Evolutionary conservation across 2,113 vertebrate species (phyloP), one percentile per base, ranked within the genome.

Genomic region (Macquaria ambigua): DNA sequence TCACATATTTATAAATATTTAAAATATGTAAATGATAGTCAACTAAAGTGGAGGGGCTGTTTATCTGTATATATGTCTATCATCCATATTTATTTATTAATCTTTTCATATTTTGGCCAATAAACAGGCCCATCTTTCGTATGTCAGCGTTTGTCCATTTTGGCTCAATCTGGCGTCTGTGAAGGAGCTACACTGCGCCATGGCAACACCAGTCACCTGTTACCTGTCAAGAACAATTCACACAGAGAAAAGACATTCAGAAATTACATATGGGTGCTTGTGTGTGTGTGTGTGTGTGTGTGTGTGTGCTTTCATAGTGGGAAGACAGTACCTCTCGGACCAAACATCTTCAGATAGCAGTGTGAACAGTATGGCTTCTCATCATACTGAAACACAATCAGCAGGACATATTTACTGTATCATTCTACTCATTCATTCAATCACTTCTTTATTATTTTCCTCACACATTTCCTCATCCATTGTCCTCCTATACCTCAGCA

Each of bases 271-370:
- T 8, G 80, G 18, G 31, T 73, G 78, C 6, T 3, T 0, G 5
- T 12, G 20, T 12, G n/a, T 12, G 10, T 15, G 8, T 56, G 23
- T 64, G 56, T 62, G 56, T 52, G 43, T 31, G 43, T 58, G 25
- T 61, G 15, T 69, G 55, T 59, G 41, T 48, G 70, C 25, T n/a
- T 59, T 18, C 6, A 43, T 9, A 2, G 3, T 75, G 46, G 8
- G 20, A 55, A 79, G 53, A 46, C 53, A 74, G 92, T 92, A 97
- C 96, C 96, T 95, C 94, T 95, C 53, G 96, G 95, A 75, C 96
- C 95, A 95, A 96, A 97, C 73, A 84, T 89, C 90, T 87, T 95
- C 89, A 97, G 87, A 81, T 96, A 97, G 87, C 96, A 97, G 78
- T 96, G 75, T 77, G 94, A 93, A 83, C 96, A 96, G 84, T 95